Percentiles rank a stretch among this genome's conserved stretches.
phyloP scores from a whole-genome alignment of 2,797 vertebrate species.

The Chrosomus eos region DNA sequence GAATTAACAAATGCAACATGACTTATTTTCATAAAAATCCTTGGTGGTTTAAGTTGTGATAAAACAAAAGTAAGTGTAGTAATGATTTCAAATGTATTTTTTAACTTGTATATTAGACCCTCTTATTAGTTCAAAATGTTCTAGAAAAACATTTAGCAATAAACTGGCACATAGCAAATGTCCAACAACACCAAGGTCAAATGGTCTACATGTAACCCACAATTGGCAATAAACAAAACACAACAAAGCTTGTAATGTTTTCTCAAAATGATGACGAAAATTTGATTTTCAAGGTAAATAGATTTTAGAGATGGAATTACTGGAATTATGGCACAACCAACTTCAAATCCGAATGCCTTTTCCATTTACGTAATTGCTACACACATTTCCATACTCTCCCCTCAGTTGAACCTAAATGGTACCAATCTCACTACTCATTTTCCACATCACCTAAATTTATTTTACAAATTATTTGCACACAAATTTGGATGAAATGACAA shows the following conservation, averaged over 20 bases:
- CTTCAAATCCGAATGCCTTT: background rate
- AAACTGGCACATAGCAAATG: conserved; percentile 12
- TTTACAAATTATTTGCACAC: background rate
- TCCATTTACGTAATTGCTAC: background rate
- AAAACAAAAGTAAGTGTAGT: background rate
- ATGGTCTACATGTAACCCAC: background rate
- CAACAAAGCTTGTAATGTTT: background rate
- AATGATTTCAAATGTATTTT: background rate
- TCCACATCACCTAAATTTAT: background rate
- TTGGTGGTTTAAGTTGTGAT: background rate
- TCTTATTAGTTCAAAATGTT: background rate
- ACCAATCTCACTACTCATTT: background rate
- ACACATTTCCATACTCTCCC: background rate
- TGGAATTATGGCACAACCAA: conserved; percentile 16
- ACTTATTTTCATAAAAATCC: background rate
- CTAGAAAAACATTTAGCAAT: conserved; percentile 20
- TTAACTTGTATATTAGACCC: background rate
- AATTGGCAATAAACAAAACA: conserved; percentile 17
- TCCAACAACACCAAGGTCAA: conserved; percentile 23
- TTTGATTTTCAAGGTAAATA: background rate
- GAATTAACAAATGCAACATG: background rate
- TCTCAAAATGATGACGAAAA: background rate
- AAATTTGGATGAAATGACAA: background rate
- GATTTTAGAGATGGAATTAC: background rate
- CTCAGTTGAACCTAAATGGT: background rate